phyloP scores from a whole-genome alignment of 2,797 vertebrate species.

The Cygnus olor region DNA sequence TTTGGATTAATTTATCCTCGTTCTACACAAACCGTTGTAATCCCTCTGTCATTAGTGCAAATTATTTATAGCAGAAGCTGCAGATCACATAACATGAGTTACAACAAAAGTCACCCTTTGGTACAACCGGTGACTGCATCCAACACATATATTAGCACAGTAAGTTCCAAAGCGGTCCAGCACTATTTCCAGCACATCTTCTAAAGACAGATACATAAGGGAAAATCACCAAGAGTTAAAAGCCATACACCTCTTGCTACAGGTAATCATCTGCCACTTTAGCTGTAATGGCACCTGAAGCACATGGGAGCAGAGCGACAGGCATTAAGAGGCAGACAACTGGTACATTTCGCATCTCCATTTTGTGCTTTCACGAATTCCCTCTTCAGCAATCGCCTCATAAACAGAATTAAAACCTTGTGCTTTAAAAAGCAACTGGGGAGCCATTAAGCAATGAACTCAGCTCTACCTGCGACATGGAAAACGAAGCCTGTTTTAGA shows the following conservation, averaged over 20 bases:
- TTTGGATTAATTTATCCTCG: not conserved
- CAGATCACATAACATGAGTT: not conserved
- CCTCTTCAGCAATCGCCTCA: not conserved
- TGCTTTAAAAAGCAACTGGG: not conserved
- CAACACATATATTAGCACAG: not conserved
- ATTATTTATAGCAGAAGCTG: not conserved
- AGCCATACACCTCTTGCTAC: not conserved
- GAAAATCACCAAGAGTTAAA: not conserved
- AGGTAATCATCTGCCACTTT: not conserved
- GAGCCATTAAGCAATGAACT: not conserved
- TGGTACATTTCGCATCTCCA: not conserved
- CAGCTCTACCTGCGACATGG: not conserved
- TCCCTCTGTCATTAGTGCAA: not conserved
- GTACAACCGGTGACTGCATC: not conserved
- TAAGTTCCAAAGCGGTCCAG: not conserved
- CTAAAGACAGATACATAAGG: not conserved
- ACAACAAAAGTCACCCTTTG: not conserved
- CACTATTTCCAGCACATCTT: not conserved
- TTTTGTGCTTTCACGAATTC: not conserved
- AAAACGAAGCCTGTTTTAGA: not conserved
- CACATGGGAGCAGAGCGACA: not conserved
- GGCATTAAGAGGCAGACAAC: not conserved
- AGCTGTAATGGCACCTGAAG: not conserved
- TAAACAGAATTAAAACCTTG: not conserved
- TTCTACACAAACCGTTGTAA: slow-evolving; percentile 1